Conservation (phyloP, 2,113 vertebrate genomes). For the Megaceryle maxima region DNA sequence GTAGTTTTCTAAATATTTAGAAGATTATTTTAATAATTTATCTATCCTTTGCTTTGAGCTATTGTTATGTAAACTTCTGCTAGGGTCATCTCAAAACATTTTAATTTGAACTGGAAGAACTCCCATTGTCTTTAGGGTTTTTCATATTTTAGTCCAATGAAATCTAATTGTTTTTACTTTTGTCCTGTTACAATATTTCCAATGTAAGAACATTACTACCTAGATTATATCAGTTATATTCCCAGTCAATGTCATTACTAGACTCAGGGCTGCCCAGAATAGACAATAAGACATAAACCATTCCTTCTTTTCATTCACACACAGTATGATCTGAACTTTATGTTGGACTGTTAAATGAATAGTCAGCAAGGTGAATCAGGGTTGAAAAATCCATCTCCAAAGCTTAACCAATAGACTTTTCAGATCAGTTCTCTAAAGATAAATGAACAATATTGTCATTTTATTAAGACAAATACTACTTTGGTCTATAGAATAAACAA, state of each 20-base stretch:
- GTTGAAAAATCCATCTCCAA: constrained; percentile 9
- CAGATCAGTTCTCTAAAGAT: constrained; percentile 1
- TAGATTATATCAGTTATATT: neutral
- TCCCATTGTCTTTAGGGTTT: neutral
- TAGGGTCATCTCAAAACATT: neutral
- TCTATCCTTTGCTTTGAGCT: neutral
- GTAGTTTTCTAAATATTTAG: neutral
- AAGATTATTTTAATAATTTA: neutral
- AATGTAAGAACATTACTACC: neutral
- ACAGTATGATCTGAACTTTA: neutral
- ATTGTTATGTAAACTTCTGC: neutral
- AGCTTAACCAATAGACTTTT: neutral
- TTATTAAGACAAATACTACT: constrained; percentile 48
- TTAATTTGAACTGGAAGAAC: neutral
- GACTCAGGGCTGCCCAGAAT: neutral
- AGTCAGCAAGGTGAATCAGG: neutral
- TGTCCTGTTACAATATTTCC: neutral
- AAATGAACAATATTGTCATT: constrained; percentile 47
- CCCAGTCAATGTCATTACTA: neutral
- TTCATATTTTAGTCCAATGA: neutral
- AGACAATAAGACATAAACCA: neutral
- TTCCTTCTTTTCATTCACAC: neutral
- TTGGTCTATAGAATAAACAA: constrained; percentile 43
- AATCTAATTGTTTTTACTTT: neutral
- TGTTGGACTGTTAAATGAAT: neutral